phyloP scores from a whole-genome alignment of 2,888 invertebrate genomes.

The Lithophane semibrunnea region DNA sequence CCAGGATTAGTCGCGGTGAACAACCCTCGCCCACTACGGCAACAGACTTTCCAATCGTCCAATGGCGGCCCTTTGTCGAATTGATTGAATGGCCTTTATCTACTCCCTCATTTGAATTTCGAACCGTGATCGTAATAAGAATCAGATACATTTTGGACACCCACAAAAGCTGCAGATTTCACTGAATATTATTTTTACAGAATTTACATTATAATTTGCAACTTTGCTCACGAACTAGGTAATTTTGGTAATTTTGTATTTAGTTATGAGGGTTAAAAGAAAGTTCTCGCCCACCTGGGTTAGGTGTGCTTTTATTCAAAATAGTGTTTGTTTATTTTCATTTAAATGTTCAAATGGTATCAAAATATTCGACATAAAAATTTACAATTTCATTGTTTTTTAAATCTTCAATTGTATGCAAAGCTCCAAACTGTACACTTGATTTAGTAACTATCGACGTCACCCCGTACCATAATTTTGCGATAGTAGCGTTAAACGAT shows the following conservation, averaged over 20 bases:
- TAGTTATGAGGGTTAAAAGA: constrained; percentile 50
- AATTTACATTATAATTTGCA: constrained; percentile 51
- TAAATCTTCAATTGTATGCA: constrained; percentile 33
- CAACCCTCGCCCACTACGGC: constrained; percentile 71
- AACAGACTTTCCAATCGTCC: constrained; percentile 77
- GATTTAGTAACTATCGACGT: constrained; percentile 40
- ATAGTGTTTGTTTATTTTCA: constrained; percentile 24
- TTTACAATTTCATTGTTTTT: constrained; percentile 21
- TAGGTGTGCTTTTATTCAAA: constrained; percentile 27
- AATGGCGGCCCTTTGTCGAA: constrained; percentile 75
- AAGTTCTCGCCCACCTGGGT: constrained; percentile 45
- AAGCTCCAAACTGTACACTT: constrained; percentile 28
- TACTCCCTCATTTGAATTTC: constrained; percentile 57
- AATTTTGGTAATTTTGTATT: constrained; percentile 60
- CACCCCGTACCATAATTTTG: constrained; percentile 37
- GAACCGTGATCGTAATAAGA: constrained; percentile 51
- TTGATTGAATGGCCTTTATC: constrained; percentile 77
- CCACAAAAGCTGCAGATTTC: constrained; percentile 20
- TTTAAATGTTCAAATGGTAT: constrained; percentile 1
- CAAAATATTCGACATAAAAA: constrained; percentile 2
- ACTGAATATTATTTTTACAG: constrained; percentile 41
- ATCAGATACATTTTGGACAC: constrained; percentile 44
- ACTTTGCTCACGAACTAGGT: constrained; percentile 48
- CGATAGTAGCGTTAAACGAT: constrained; percentile 17
- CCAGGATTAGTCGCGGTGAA: constrained; percentile 83